These are phyloP conservation scores for Tuta absoluta DNA, from an alignment of 2,888 invertebrate genomes.

Conservation along the genomic window DNA sequence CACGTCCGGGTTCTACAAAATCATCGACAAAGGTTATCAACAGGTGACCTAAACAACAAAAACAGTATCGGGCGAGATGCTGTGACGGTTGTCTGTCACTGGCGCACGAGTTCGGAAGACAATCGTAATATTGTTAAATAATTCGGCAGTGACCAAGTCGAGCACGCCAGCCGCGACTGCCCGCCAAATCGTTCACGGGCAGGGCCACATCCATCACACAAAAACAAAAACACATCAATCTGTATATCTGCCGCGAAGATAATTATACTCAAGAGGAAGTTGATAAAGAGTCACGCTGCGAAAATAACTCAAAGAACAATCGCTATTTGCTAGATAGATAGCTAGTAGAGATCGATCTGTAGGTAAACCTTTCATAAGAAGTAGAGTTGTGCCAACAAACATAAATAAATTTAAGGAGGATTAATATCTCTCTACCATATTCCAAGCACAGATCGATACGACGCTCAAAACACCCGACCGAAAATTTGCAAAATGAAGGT, in stretches of 20 bases:
- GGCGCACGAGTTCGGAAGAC: constrained; percentile 7
- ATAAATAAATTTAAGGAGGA: background rate
- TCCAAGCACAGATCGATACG: constrained; percentile 12
- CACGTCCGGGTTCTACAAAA: background rate
- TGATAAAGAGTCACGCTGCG: background rate
- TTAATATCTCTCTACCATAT: background rate
- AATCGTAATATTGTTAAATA: constrained; percentile 11
- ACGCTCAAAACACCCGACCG: constrained; percentile 2
- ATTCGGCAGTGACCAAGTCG: background rate
- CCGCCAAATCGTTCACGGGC: constrained; percentile 14
- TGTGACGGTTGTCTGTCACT: constrained; percentile 25
- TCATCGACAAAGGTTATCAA: constrained; percentile 9
- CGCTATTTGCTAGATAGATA: background rate
- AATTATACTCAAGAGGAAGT: constrained; percentile 7
- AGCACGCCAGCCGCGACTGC: background rate
- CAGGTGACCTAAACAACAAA: constrained; percentile 2
- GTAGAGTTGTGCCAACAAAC: background rate
- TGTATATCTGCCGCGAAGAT: constrained; percentile 7
- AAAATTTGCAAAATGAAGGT: constrained; percentile 17
- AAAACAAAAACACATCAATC: constrained; percentile 1
- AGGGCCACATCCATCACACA: background rate
- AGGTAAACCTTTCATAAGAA: background rate
- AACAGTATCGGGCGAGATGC: background rate
- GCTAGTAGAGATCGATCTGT: background rate
- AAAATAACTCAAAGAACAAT: background rate